Evolutionary conservation across 2,113 vertebrate species (phyloP), one percentile per base, ranked within the genome.

Genomic region (Phalacrocorax aristotelis): DNA sequence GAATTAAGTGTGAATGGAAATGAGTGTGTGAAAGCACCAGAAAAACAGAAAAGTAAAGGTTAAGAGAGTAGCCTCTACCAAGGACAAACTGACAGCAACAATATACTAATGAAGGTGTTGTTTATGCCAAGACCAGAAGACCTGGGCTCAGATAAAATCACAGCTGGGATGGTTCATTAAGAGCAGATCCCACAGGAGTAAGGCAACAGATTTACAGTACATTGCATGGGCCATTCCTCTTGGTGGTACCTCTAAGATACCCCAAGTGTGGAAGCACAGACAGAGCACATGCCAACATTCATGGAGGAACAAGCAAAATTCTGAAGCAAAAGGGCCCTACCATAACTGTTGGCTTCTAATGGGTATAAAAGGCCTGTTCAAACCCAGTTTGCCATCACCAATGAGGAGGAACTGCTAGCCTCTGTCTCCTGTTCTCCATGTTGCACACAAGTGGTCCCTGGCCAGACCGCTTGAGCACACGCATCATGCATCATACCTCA

Each of bases 391-490:
- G 38, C 10, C 32, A 71, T 60, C 70, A 26, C 11, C 8, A 26
- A 0, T 15, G 70, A 64, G 44, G 13, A 55, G 25, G 27, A 71
- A 54, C 30, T 46, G 11, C 51, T 48, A 58, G 44, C 30, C 42
- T 40, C 4, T 46, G 15, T 44, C 42, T 74, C 44, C 57, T 34
- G 4, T 38, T 89, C 29, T 78, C 55, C 29, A 7, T 0, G 0
- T 44, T 6, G 29, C 18, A 46, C 36, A 34, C 2, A 5, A 49
- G 22, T 11, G 21, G 11, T 72, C 54, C 80, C 64, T 26, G 52
- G 26, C 34, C 66, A 60, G 51, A 54, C 4, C 1, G 1, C 23
- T 32, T 23, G 52, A 71, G n/a, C 51, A 49, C 11, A 7, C 1
- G 3, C 29, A 25, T 49, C 61, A 38, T 38, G 38, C 38, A 38